Percentiles rank a stretch among this genome's conserved stretches.
These are phyloP conservation scores for Holothuria glaberrima DNA, from an alignment of 35 echinoderm and acorn worm genomes.

Conservation along the genomic window DNA sequence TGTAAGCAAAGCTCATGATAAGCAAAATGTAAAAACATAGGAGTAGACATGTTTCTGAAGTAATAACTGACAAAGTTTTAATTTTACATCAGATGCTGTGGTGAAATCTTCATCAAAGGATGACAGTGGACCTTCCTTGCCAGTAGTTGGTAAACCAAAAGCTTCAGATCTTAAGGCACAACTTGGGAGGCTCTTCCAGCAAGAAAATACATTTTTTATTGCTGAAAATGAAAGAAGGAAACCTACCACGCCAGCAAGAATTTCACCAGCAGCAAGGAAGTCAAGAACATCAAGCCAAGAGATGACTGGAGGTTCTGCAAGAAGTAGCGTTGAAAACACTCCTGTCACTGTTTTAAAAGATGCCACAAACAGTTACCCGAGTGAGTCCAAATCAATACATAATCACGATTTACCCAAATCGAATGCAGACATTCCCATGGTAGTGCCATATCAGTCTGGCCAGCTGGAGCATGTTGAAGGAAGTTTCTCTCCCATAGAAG, in stretches of 20 bases:
- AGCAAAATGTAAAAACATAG: no score
- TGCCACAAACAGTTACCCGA: conserved; percentile 14
- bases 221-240: conserved; percentile 1
- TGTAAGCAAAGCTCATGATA: no score
- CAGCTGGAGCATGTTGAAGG: conserved; percentile 44
- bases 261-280: not conserved
- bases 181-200: conserved; percentile 21
- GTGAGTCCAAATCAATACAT: not conserved
- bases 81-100: conserved; percentile 19
- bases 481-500: conserved; percentile 57
- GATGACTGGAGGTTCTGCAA: not conserved
- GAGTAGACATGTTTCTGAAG: no score
- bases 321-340: not conserved
- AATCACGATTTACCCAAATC: not conserved
- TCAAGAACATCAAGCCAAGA: conserved; percentile 21
- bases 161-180: not conserved
- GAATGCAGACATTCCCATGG: not conserved
- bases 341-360: conserved; percentile 15
- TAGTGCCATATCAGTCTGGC: not conserved
- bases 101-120: not conserved
- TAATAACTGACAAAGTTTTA: no score
- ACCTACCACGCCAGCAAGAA: conserved; percentile 1
- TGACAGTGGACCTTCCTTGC: not conserved
- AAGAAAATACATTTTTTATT: not conserved
- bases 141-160: not conserved